Percentiles rank a stretch among this genome's conserved stretches.
phyloP scores from a whole-genome alignment of 2,888 invertebrate genomes.

The Platycnemis pennipes region DNA sequence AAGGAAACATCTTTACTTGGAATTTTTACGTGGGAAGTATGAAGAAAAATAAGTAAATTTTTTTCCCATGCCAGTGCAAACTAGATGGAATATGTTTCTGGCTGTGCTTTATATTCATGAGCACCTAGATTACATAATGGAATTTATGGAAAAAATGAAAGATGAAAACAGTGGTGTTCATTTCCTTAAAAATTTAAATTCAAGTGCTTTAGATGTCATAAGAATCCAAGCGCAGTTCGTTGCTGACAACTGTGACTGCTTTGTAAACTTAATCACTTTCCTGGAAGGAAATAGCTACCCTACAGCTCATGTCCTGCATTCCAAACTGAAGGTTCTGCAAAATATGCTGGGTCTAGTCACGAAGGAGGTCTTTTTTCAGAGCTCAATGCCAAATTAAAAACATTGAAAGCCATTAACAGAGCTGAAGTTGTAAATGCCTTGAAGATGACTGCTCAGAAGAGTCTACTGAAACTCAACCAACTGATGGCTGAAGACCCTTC shows the following conservation, averaged over 20 bases:
- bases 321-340: constrained; percentile 55
- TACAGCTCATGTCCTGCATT: constrained; percentile 68
- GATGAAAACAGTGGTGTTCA: not conserved
- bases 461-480: no score
- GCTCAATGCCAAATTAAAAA: no score
- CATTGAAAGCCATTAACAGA: no score
- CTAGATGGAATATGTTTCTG: constrained; percentile 70
- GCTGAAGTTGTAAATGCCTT: no score
- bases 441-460: no score
- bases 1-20: constrained; percentile 5
- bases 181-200: constrained; percentile 44
- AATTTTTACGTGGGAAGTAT: not conserved
- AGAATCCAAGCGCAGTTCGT: constrained; percentile 64
- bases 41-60: constrained; percentile 61
- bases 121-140: constrained; percentile 51
- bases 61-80: constrained; percentile 69
- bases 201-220: not conserved
- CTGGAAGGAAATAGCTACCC: constrained; percentile 68
- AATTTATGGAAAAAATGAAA: constrained; percentile 50
- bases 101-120: constrained; percentile 67
- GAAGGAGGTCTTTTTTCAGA: constrained; percentile 42
- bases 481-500: no score
- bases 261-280: constrained; percentile 56
- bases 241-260: not conserved
- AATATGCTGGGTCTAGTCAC: constrained; percentile 41